Evolutionary conservation across 1,140 invertebrate genomes (phyloP).

Genomic region (Centruroides sculpturatus): DNA sequence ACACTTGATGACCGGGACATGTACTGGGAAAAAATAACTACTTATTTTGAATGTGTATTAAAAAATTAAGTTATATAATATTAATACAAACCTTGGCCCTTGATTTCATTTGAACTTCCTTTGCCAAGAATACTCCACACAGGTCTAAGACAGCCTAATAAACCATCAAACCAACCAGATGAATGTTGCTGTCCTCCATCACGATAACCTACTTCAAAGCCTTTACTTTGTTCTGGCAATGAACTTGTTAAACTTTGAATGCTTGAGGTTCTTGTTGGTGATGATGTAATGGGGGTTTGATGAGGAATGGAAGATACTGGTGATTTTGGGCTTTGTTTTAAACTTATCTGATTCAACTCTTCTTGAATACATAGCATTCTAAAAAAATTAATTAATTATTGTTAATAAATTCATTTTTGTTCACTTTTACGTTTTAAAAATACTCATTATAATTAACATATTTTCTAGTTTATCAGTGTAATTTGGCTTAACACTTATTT

Average conservation of each 20-base stretch:
- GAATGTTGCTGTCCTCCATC: constrained; percentile 1
- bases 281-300: neutral
- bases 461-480: no score
- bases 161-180: constrained; percentile 54
- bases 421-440: no score
- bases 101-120: constrained; percentile 5
- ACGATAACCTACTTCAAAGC: constrained; percentile 19
- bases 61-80: constrained; percentile 16
- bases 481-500: no score
- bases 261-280: neutral
- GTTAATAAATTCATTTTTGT: no score
- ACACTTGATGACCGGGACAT: no score
- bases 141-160: constrained; percentile 71
- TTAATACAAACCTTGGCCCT: constrained; percentile 42
- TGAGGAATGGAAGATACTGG: neutral
- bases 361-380: constrained; percentile 52
- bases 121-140: constrained; percentile 68
- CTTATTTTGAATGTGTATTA: neutral
- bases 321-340: constrained; percentile 9
- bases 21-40: neutral
- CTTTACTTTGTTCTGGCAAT: constrained; percentile 4
- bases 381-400: constrained; percentile 21
- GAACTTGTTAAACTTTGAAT: neutral
- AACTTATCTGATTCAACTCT: constrained; percentile 40
- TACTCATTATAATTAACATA: no score